Percentiles rank a stretch among this genome's conserved stretches.
Conservation (phyloP, 2,888 invertebrate species). For the Noctua comes region DNA sequence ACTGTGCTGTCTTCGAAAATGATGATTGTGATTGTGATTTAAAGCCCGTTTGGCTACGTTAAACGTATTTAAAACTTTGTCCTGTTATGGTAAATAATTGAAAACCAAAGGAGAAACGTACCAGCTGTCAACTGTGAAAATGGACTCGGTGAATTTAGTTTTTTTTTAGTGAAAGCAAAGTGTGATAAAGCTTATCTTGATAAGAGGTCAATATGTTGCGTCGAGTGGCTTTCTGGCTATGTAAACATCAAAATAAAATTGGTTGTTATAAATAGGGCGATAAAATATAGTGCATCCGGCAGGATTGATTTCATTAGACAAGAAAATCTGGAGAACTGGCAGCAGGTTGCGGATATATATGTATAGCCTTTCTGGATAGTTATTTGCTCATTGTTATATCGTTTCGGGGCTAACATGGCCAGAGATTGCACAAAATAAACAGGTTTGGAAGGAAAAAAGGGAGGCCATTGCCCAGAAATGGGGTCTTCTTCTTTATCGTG, state of each 20-base stretch:
- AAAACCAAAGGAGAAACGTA: too few relatives aligned
- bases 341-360: background rate
- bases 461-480: too few relatives aligned
- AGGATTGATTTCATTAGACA: background rate
- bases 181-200: constrained; percentile 46
- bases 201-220: constrained; percentile 40
- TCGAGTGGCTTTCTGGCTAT: background rate
- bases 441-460: too few relatives aligned
- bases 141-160: background rate
- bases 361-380: background rate
- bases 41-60: background rate
- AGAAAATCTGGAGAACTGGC: background rate
- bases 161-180: constrained; percentile 6
- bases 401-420: background rate
- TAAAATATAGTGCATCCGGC: background rate
- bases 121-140: background rate
- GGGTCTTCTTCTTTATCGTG: too few relatives aligned
- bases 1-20: constrained; percentile 21
- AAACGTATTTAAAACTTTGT: background rate
- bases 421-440: too few relatives aligned
- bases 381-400: background rate
- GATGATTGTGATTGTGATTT: background rate
- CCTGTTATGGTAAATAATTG: background rate
- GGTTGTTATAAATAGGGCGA: background rate
- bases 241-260: constrained; percentile 1